Percentiles rank a stretch among this genome's conserved stretches.
phyloP scores from a whole-genome alignment of 2,797 vertebrate species.

The Crax fasciolata region DNA sequence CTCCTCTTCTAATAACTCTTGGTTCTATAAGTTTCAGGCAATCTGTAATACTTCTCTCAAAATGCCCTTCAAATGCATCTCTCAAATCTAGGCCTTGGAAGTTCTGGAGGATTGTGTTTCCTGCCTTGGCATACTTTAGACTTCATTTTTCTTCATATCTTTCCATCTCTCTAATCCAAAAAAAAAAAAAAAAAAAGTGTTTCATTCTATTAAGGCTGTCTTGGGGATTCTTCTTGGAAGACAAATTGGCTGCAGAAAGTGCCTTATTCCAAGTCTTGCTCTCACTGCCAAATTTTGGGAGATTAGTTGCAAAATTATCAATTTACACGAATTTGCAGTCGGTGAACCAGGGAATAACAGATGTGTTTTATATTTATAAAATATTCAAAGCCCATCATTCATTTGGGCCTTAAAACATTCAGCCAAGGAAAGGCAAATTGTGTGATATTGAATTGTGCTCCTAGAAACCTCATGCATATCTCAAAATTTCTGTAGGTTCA shows the following conservation, averaged over 20 bases:
- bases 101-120: constrained; percentile 7
- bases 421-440: background rate
- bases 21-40: background rate
- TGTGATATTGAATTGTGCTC: background rate
- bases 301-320: constrained; percentile 11
- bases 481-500: background rate
- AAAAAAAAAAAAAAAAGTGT: background rate
- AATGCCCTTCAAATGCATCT: constrained; percentile 3
- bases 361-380: background rate
- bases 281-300: background rate
- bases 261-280: background rate
- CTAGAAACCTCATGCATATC: background rate
- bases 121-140: background rate
- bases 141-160: background rate
- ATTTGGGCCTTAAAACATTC: background rate
- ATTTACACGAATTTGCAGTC: background rate
- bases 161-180: background rate
- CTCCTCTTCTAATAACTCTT: background rate
- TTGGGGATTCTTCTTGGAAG: constrained; percentile 1
- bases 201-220: constrained; percentile 30
- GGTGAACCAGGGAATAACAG: background rate
- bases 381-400: background rate
- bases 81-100: background rate
- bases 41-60: background rate
- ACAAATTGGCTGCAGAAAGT: background rate